Base-by-base conservation (phyloP, 2,888 invertebrate species). In the Psylliodes chrysocephalus region DNA sequence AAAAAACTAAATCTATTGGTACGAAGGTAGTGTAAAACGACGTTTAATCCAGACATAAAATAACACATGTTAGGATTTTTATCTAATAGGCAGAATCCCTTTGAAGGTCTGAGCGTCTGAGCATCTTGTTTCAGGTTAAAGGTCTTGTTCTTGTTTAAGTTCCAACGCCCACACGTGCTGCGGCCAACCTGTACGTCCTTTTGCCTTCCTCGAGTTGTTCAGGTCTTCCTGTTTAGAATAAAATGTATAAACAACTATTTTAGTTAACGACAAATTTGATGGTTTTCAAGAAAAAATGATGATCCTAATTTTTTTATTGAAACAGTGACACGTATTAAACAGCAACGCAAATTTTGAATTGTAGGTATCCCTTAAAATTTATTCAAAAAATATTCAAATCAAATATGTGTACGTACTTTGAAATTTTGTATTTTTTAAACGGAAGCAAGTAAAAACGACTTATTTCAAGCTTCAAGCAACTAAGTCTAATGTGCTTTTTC, bases 121-220 rank as follows among this genome's bases (percentile, higher is more conserved):
- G 51, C 51, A 33, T 71, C 71, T 71, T 52, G 17, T 40, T 54
- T 42, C 14, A 73, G 65, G 67, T 77, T 79, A 78, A 65, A 79
- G 76, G 60, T 80, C 73, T 75, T 88, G 88, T 82, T 92, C 90
- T 75, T 88, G 89, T 81, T 93, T 90, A 71, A 94, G 82, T 78
- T 93, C 93, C 38, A 94, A 84, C 0, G 96, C 96, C 96, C 97
- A 97, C 69, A 96, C 96, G 82, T 95, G 94, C 78, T 97, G 96
- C 0, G 96, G 97, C 97, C 97, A 97, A 10, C 97, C 97, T 0
- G 97, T 97, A 62, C 97, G 88, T 0, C 95, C 95, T 82, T 94
- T 95, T 63, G 88, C 84, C 72, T 89, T 86, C 65, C 77, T 77
- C 40, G 78, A 72, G 69, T 75, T 79, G 70, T 71, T 75, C 70